A percentile compares a stretch with the other conserved stretches of the same genome.
phyloP scores from a whole-genome alignment of 2,797 vertebrate species.

The Paedocypris micromegethes region DNA sequence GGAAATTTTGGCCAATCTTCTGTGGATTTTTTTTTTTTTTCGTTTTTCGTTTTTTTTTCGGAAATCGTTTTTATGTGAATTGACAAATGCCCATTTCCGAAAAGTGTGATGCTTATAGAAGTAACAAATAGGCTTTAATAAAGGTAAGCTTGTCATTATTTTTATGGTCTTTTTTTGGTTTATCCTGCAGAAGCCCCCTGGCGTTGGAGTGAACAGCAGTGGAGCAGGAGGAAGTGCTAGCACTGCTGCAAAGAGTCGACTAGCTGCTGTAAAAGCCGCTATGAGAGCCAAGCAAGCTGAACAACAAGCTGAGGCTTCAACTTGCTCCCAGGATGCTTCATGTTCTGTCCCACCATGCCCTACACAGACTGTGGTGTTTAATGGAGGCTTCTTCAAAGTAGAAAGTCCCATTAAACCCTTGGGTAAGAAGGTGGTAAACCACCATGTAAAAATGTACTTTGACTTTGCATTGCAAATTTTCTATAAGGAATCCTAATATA shows the following conservation, averaged over 20 bases:
- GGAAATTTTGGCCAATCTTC: too few relatives aligned
- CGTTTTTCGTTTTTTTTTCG: too few relatives aligned
- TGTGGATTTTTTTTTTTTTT: too few relatives aligned
- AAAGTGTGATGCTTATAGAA: neutral
- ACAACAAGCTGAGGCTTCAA: constrained; percentile 30
- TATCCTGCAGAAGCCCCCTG: constrained; percentile 56
- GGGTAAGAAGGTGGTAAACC: constrained; percentile 58
- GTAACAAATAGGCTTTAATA: too few relatives aligned
- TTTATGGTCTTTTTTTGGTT: neutral
- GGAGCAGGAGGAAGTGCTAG: constrained; percentile 50
- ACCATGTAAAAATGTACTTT: neutral
- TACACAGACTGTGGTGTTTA: constrained; percentile 69
- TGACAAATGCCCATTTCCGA: neutral
- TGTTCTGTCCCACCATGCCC: constrained; percentile 45
- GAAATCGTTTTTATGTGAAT: neutral
- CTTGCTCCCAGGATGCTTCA: neutral
- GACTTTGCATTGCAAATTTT: too few relatives aligned
- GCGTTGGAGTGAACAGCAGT: constrained; percentile 47
- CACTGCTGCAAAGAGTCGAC: constrained; percentile 72
- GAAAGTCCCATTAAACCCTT: constrained; percentile 80
- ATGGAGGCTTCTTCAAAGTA: constrained; percentile 83
- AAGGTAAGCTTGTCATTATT: too few relatives aligned
- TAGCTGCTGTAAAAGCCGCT: constrained; percentile 82
- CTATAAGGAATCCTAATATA: too few relatives aligned
- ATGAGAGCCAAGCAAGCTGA: constrained; percentile 73